phyloP scores from a whole-genome alignment of 2,113 vertebrate species.

The Erpornis zantholeuca region DNA sequence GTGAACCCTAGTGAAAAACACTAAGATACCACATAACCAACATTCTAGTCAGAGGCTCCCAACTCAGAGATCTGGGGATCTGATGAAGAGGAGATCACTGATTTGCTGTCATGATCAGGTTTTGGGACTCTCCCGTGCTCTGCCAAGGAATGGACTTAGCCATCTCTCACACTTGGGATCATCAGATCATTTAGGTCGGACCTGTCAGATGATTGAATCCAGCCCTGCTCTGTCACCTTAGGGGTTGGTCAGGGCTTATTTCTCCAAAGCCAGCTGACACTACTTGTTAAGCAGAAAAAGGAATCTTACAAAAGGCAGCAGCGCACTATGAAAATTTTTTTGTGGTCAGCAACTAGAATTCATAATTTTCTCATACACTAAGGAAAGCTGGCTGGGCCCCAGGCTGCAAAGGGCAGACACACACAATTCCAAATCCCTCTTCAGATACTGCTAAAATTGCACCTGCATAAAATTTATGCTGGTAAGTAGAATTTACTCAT shows the following conservation, averaged over 20 bases:
- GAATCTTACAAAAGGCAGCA: background rate
- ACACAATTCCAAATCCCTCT: background rate
- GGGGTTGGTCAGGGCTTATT: background rate
- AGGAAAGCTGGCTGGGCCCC: background rate
- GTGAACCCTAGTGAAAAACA: background rate
- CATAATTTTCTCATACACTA: background rate
- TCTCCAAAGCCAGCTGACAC: background rate
- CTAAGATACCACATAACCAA: background rate
- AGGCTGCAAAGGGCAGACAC: background rate
- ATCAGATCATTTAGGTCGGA: background rate
- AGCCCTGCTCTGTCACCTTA: background rate
- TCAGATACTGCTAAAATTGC: background rate
- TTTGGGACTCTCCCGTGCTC: accelerated
- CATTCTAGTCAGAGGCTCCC: background rate
- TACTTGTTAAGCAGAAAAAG: background rate
- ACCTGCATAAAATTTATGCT: background rate
- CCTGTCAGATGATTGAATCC: background rate
- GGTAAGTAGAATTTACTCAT: background rate
- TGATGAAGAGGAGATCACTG: background rate
- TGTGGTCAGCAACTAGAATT: background rate
- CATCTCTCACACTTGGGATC: background rate
- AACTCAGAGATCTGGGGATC: background rate
- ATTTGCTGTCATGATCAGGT: background rate
- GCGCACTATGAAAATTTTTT: background rate
- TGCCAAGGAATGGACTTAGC: accelerated